Conservation (phyloP, 2,113 vertebrate genomes). For the Pithys albifrons region DNA sequence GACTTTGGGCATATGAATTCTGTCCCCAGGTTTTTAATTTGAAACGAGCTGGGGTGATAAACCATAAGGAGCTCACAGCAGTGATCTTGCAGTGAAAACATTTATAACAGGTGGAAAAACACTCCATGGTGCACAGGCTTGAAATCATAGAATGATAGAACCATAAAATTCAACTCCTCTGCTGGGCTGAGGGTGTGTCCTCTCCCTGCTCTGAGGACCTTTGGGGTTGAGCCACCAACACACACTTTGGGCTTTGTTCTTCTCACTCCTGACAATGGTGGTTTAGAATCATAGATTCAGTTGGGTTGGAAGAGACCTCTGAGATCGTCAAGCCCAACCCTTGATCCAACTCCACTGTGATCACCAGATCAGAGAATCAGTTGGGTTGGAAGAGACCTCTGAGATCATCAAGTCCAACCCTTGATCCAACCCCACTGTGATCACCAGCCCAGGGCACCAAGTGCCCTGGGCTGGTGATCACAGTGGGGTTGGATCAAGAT, state of each 20-base stretch:
- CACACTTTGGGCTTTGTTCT: neutral
- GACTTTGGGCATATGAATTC: conserved; percentile 5
- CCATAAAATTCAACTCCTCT: neutral
- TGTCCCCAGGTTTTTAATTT: neutral
- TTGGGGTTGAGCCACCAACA: neutral
- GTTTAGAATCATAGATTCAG: neutral
- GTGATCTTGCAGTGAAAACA: neutral
- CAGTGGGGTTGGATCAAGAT: too few species aligned
- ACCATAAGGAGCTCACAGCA: neutral
- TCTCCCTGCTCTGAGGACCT: neutral
- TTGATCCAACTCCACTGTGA: too few species aligned
- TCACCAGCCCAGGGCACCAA: too few species aligned
- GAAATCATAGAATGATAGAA: neutral
- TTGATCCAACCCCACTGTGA: too few species aligned
- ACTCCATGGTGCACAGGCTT: neutral
- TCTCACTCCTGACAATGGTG: neutral
- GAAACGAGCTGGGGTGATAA: neutral
- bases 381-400: too few species aligned
- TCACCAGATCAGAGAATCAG: too few species aligned
- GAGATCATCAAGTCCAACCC: too few species aligned
- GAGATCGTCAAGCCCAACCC: too few species aligned
- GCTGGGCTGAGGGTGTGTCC: neutral
- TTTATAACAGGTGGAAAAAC: neutral
- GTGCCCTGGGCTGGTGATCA: too few species aligned
- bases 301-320: too few species aligned